Base-by-base conservation (phyloP, 2,113 vertebrate species). In the Todiramphus chloris region DNA sequence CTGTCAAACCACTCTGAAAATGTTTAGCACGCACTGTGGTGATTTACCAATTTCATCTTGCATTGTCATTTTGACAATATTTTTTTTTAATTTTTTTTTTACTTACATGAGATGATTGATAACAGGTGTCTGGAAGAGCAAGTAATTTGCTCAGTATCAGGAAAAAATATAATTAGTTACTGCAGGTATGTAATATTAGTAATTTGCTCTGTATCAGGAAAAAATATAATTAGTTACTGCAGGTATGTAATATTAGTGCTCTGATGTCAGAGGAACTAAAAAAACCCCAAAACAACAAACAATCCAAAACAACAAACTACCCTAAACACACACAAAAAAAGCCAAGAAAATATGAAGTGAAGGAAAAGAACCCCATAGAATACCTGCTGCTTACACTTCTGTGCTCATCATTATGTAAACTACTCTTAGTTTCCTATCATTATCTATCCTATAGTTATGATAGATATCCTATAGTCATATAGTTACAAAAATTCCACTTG, bases 291-390 rank as follows among this genome's bases (percentile, higher is more conserved):
- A 41, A 41, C 41, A 41, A 41, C 41, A 66, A 58, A 13, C 13
- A 37, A 37, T 37, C 0, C 14, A 55, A 28, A 41, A 41, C 39
- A 41, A 13, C 12, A 13, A 12, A 55, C 13, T 28, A 27, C 20
- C 25, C 25, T 18, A 56, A 56, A 24, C 48, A 21, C 48, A 50
- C 48, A 46, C 46, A 46, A 28, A 56, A 56, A 13, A 30, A 60
- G 44, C 6, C 30, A 59, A 30, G 59, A 31, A 27, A 31, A 16
- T 12, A 33, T 58, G 10, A 75, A 94, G 70, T n/a, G 11, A 63
- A 67, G 6, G 14, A 44, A 50, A 48, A 75, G 43, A 4, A 0
- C 24, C 1, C 4, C 12, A 10, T 10, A 41, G 43, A 59, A 30
- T 31, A 63, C 5, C 18, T 60, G 20, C 44, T 56, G 33, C 50